Base-by-base conservation (phyloP, 2,797 vertebrate species). In the Coranthus polyacanthus region DNA sequence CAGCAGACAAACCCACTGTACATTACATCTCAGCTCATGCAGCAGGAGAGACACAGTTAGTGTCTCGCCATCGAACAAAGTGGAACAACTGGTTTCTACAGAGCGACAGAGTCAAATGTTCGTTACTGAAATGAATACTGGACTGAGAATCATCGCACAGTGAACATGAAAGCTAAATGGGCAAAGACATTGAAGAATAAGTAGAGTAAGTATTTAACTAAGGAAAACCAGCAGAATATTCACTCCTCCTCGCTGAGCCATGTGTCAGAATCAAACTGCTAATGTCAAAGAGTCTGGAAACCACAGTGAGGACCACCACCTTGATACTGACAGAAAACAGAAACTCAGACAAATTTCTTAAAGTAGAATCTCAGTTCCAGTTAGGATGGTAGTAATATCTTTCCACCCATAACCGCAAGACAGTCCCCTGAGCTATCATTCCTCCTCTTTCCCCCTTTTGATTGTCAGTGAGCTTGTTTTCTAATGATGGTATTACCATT, bases 321-420 rank as follows among this genome's bases (percentile, higher is more conserved):
- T 26, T 16, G 47, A 62, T 21, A 50, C 3, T 61, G 68, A 59
- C 62, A 50, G 57, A 45, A 58, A 10, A 43, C 36, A 47, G 51
- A 63, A 59, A 60, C 26, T 41, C 46, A 77, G 76, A 70, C 66
- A 78, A 36, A 67, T 59, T 36, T 68, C 57, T 51, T 75, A 29
- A 71, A 43, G 47, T 79, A 54, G 71, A 51, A 79, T 75, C 46
- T 69, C 52, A 65, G 36, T 68, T 17, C 55, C 64, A 81, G 21
- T 58, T 46, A 53, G 15, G 59, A 72, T 71, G 85, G 65, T 75
- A 36, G 62, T 65, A 37, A 44, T 7, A 84, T 50, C 11, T 81
- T 91, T 87, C 42, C 41, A 24, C 69, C 75, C 67, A 21, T 52
- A 20, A 75, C 62, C 64, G 68, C 79, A 79, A 83, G 68, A 70